Conservation (phyloP, 1,140 invertebrate species). For the Zeugodacus cucurbitae region DNA sequence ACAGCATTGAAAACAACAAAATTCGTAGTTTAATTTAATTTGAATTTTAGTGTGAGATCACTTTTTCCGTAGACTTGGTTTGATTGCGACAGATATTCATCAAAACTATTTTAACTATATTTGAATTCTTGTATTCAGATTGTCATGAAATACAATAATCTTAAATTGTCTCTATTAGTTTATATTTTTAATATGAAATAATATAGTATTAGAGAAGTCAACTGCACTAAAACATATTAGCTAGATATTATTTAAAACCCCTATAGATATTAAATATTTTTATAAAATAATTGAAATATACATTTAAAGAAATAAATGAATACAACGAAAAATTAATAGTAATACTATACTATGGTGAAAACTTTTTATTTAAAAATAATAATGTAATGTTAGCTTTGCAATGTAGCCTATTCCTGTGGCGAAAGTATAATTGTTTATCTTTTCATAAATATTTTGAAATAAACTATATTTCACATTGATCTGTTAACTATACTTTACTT, state of each 20-base stretch:
- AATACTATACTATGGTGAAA: no score
- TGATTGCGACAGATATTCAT: neutral
- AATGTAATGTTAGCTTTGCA: no score
- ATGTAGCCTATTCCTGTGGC: no score
- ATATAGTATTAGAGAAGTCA: neutral
- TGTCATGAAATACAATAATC: neutral
- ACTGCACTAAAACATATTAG: neutral
- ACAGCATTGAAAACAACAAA: no score
- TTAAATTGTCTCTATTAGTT: neutral
- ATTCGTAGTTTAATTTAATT: no score
- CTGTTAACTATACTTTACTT: no score
- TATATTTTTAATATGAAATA: neutral
- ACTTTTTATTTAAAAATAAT: no score
- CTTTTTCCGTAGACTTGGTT: neutral
- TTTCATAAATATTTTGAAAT: no score
- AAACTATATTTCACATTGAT: no score
- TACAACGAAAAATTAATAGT: constrained; percentile 9
- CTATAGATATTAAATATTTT: neutral
- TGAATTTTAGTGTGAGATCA: no score
- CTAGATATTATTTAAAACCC: neutral
- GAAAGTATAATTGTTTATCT: no score
- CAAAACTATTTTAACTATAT: neutral
- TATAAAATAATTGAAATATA: neutral
- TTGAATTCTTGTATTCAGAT: neutral
- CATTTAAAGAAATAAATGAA: constrained; percentile 13